Evolutionary conservation across 2,113 vertebrate species (phyloP).

Genomic region (Argyrosomus japonicus): DNA sequence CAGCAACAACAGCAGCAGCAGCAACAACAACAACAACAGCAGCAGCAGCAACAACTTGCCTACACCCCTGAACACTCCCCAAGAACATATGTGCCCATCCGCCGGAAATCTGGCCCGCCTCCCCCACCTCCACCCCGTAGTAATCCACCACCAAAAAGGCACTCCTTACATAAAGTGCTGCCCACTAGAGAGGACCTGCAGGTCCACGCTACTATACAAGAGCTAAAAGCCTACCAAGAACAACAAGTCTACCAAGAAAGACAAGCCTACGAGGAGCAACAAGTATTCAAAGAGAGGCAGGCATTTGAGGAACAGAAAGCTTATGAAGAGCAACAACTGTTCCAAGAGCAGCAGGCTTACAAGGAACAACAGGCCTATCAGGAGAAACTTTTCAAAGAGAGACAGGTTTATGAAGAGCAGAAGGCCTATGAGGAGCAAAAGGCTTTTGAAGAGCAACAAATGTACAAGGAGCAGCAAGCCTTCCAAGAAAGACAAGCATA

Average conservation of each 20-base stretch:
- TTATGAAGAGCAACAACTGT: constrained; percentile 70
- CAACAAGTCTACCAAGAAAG: constrained; percentile 71
- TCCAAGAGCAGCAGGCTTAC: constrained; percentile 68
- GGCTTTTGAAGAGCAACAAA: constrained; percentile 70
- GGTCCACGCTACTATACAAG: constrained; percentile 75
- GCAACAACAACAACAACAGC: constrained; percentile 53
- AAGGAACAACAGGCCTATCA: constrained; percentile 69
- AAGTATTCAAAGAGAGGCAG: constrained; percentile 68
- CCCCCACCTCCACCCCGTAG: constrained; percentile 85
- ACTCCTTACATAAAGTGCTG: constrained; percentile 84
- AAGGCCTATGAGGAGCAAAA: constrained; percentile 69
- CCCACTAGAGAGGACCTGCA: constrained; percentile 81
- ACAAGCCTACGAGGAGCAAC: constrained; percentile 65
- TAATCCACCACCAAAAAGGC: constrained; percentile 81
- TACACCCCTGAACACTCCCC: constrained; percentile 80
- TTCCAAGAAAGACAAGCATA: constrained; percentile 68
- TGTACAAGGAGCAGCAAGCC: constrained; percentile 66
- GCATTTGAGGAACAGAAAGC: constrained; percentile 72
- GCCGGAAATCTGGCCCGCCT: constrained; percentile 85
- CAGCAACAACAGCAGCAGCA: constrained; percentile 55
- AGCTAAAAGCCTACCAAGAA: constrained; percentile 76
- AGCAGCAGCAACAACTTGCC: constrained; percentile 56
- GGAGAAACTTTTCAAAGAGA: constrained; percentile 75
- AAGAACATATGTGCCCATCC: constrained; percentile 78
- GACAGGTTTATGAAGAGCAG: constrained; percentile 74